A percentile compares a stretch with the other conserved stretches of the same genome.
Evolutionary conservation across 2,797 vertebrate species (phyloP).

Genomic region (Poecilia wingei): DNA sequence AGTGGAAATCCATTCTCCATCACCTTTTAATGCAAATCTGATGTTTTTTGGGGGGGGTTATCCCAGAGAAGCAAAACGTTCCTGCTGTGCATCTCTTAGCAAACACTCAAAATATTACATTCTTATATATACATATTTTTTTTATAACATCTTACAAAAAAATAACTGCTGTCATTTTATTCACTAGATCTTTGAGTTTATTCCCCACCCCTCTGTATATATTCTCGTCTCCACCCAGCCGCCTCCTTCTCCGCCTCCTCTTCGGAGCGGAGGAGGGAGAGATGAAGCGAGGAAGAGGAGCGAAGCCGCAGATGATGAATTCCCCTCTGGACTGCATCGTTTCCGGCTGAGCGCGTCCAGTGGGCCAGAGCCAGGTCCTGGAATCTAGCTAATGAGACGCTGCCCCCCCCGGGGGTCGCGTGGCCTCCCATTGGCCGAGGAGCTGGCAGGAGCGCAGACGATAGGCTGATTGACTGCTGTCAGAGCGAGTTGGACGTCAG

Average conservation of each 20-base stretch:
- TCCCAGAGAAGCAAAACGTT: neutral
- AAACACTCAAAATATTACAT: neutral
- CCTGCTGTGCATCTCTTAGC: neutral
- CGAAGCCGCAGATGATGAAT: conserved; percentile 66
- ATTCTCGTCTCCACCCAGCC: neutral
- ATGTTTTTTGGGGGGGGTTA: no score
- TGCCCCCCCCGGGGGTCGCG: conserved; percentile 51
- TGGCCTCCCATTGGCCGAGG: conserved; percentile 59
- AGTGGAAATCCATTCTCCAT: neutral
- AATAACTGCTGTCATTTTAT: neutral
- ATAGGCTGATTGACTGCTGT: conserved; percentile 61
- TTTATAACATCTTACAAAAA: neutral
- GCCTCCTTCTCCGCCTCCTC: neutral
- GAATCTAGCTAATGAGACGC: conserved; percentile 83
- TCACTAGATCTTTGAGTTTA: neutral
- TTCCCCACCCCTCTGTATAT: conserved; percentile 2
- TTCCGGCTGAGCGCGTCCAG: conserved; percentile 71
- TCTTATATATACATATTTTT: no score
- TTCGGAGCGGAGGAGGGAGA: conserved; percentile 11
- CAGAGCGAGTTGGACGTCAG: conserved; percentile 54
- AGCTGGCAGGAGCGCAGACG: neutral
- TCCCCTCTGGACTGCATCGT: conserved; percentile 75
- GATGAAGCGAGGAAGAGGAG: conserved; percentile 22
- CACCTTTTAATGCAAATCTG: neutral
- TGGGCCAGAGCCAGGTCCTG: conserved; percentile 79